Evolutionary conservation across 1,140 invertebrate species (phyloP).

Genomic region (Elysia chlorotica): DNA sequence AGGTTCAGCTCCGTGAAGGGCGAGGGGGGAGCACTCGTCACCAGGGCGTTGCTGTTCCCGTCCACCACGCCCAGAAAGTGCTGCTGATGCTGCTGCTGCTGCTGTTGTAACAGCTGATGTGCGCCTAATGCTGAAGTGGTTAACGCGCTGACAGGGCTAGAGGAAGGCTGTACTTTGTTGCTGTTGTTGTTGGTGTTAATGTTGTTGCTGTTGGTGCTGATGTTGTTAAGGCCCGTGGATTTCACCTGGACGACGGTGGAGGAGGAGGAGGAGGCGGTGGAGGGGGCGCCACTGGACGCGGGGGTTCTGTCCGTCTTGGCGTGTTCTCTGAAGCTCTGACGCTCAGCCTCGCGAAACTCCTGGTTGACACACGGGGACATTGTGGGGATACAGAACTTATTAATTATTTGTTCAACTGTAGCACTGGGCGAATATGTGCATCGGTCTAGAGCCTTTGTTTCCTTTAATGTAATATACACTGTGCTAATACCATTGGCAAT

Average conservation of each 20-base stretch:
- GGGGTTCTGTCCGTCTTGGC: constrained; percentile 18
- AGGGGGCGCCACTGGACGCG: not conserved
- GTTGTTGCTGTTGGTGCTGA: not conserved
- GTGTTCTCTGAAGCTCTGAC: constrained; percentile 54
- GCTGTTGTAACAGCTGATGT: not conserved
- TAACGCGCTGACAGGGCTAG: not conserved
- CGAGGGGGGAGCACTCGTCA: too few relatives aligned
- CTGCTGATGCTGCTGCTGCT: too few relatives aligned
- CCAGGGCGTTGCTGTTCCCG: too few relatives aligned
- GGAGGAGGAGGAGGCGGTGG: not conserved
- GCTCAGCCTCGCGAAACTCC: constrained; percentile 48
- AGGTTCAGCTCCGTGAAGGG: too few relatives aligned
- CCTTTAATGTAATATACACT: too few relatives aligned
- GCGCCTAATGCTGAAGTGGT: not conserved
- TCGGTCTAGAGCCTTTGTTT: too few relatives aligned
- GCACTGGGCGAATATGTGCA: too few relatives aligned
- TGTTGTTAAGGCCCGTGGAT: not conserved
- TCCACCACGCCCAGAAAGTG: too few relatives aligned
- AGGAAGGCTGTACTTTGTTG: too few relatives aligned
- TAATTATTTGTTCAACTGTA: too few relatives aligned
- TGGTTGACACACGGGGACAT: not conserved
- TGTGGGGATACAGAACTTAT: too few relatives aligned
- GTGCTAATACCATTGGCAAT: too few relatives aligned
- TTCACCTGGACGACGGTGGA: not conserved
- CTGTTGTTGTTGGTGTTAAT: not conserved